Evolutionary conservation across 2,888 invertebrate species (phyloP).

Genomic region (Physocephala rufipes): DNA sequence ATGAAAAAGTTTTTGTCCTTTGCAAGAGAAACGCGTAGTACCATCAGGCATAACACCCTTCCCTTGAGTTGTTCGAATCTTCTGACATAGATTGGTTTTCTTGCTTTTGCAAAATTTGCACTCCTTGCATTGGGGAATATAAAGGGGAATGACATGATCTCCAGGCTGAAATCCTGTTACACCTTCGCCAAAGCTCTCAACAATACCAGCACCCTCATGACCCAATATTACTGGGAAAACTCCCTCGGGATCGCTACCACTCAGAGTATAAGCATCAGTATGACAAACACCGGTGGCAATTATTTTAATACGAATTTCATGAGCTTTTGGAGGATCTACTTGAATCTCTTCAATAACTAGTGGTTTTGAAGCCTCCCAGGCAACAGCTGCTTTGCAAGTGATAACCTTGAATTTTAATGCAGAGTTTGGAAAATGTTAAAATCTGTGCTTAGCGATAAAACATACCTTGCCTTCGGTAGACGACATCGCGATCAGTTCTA

Average conservation of each 20-base stretch:
- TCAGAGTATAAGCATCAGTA: conserved; percentile 90
- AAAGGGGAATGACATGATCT: conserved; percentile 97
- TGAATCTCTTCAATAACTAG: conserved; percentile 90
- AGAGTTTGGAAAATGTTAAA: background rate
- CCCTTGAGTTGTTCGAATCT: conserved; percentile 87
- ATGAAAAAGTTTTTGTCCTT: conserved; percentile 80
- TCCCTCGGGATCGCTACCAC: conserved; percentile 90
- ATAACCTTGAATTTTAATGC: conserved; percentile 71
- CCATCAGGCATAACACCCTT: conserved; percentile 93
- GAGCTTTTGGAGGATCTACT: conserved; percentile 92
- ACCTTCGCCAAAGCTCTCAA: conserved; percentile 95
- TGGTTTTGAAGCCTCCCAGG: conserved; percentile 93
- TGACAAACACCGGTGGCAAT: conserved; percentile 87
- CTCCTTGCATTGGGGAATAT: conserved; percentile 94
- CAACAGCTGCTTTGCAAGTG: conserved; percentile 93
- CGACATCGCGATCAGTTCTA: conserved; percentile 39
- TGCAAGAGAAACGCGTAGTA: conserved; percentile 77
- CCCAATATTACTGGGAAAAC: conserved; percentile 84
- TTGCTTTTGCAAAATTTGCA: conserved; percentile 96
- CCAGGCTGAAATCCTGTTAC: conserved; percentile 88
- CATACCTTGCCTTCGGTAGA: conserved; percentile 55
- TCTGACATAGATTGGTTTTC: conserved; percentile 97
- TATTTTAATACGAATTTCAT: conserved; percentile 89
- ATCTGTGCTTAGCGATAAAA: background rate
- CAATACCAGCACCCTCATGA: conserved; percentile 95